A percentile compares a stretch with the other conserved stretches of the same genome.
These are phyloP conservation scores for Amphiura filiformis DNA, from an alignment of 35 echinoderm and acorn worm species.

Conservation along the genomic window DNA sequence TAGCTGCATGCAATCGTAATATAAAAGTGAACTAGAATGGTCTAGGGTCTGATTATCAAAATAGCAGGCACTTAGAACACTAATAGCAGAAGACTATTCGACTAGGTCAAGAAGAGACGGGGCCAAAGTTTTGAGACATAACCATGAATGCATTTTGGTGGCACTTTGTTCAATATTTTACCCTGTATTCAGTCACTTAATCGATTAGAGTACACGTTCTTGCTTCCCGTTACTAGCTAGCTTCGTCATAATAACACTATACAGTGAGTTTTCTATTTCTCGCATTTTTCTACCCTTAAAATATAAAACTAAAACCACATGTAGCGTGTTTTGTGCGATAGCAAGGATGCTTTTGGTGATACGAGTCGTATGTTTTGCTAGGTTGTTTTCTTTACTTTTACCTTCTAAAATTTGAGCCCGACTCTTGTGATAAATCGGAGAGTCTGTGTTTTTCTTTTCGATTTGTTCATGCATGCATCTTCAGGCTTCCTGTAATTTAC, in stretches of 20 bases:
- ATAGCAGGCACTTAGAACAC: slow-evolving; percentile 5
- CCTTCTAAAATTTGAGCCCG: neutral
- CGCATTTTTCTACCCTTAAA: neutral
- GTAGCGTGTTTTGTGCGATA: neutral
- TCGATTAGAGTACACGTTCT: neutral
- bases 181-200: slow-evolving; percentile 7
- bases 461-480: too few relatives aligned
- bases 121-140: slow-evolving; percentile 11
- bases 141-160: neutral
- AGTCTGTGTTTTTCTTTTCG: too few relatives aligned
- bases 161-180: neutral
- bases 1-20: slow-evolving; percentile 3
- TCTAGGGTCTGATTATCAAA: neutral
- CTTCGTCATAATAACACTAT: too few relatives aligned
- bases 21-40: neutral
- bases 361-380: neutral
- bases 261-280: neutral
- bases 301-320: neutral
- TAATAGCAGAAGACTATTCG: slow-evolving; percentile 2
- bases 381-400: neutral
- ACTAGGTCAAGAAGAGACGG: neutral
- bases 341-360: neutral
- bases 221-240: neutral
- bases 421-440: too few relatives aligned
- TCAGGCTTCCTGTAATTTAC: too few relatives aligned